These are phyloP conservation scores for Himantopus leucocephalus DNA, from an alignment of 2,113 vertebrate species.

Conservation along the genomic window DNA sequence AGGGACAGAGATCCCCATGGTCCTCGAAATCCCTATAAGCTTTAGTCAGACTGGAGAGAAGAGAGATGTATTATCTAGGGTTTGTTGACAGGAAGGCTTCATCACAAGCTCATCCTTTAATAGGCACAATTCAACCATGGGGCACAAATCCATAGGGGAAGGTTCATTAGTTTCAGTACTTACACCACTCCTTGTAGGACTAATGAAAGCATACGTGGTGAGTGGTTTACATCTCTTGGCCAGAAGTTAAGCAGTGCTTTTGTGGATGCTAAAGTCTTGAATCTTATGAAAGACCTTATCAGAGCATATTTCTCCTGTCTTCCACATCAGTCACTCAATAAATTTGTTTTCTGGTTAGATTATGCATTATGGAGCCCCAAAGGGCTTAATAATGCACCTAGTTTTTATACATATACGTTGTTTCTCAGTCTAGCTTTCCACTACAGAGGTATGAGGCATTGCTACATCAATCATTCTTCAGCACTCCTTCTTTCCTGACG, in stretches of 20 bases:
- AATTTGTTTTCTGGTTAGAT: not conserved
- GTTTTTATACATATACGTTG: not conserved
- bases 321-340: not conserved
- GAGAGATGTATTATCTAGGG: not conserved
- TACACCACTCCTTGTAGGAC: not conserved
- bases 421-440: not conserved
- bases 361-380: not conserved
- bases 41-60: not conserved
- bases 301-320: not conserved
- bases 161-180: not conserved
- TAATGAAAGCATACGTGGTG: accelerated
- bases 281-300: not conserved
- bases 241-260: not conserved
- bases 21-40: not conserved
- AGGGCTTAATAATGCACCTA: not conserved
- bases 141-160: not conserved
- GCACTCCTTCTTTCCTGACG: not conserved
- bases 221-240: not conserved
- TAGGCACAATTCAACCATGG: not conserved
- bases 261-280: not conserved
- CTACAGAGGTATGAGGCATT: not conserved
- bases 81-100: not conserved
- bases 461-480: not conserved
- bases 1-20: not conserved
- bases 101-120: not conserved